Conservation (phyloP, 1,140 invertebrate species). For the Venustaconcha ellipsiformis region DNA sequence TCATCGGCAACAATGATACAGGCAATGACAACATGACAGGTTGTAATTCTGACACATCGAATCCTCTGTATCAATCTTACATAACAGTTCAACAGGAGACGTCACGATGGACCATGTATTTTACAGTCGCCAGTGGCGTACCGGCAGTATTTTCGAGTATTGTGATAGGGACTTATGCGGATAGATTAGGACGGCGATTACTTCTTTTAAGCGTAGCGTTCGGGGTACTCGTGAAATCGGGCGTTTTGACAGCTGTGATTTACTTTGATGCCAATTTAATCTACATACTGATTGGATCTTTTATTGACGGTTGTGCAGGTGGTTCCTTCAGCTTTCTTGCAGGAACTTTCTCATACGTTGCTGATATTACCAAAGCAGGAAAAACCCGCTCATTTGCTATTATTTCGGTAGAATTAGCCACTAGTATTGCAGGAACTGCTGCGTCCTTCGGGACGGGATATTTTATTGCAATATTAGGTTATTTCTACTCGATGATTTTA, state of each 20-base stretch:
- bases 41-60: too few relatives aligned
- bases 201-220: neutral
- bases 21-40: too few relatives aligned
- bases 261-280: constrained; percentile 16
- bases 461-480: constrained; percentile 11
- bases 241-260: neutral
- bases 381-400: constrained; percentile 10
- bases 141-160: constrained; percentile 2
- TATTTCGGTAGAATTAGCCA: neutral
- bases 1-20: too few relatives aligned
- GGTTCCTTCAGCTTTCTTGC: neutral
- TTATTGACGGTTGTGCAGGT: constrained; percentile 9
- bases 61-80: constrained; percentile 3
- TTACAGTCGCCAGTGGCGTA: constrained; percentile 1
- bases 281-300: constrained; percentile 2
- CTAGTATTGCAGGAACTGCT: neutral
- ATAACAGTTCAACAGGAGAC: constrained; percentile 10
- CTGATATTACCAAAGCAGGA: constrained; percentile 17
- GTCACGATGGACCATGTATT: constrained; percentile 20
- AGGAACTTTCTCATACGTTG: constrained; percentile 11
- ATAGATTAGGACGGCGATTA: constrained; percentile 10
- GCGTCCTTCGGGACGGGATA: constrained; percentile 10
- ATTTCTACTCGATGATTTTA: neutral
- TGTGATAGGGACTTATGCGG: constrained; percentile 8
- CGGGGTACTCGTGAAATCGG: neutral